These are phyloP conservation scores for Andrena haemorrhoa DNA, from an alignment of 2,888 invertebrate species.

Conservation along the genomic window DNA sequence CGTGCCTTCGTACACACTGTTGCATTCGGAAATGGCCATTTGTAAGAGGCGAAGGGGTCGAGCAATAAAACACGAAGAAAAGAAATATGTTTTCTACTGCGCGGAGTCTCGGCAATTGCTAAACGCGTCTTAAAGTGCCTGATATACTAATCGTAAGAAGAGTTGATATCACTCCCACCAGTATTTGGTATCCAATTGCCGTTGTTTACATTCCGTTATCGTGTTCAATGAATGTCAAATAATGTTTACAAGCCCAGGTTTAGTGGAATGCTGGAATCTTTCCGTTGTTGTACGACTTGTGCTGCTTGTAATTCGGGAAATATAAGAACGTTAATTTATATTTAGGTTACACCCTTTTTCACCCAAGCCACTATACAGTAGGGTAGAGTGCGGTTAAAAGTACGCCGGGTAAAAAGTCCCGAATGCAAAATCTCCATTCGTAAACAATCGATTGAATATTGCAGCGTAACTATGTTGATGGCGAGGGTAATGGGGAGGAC, in stretches of 20 bases:
- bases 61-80: background rate
- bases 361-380: no score
- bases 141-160: background rate
- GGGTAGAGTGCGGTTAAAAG: no score
- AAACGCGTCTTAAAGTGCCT: background rate
- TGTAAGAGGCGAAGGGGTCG: background rate
- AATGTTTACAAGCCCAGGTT: conserved; percentile 11
- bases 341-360: no score
- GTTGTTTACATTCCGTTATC: conserved; percentile 7
- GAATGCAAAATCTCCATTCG: no score
- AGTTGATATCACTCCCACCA: background rate
- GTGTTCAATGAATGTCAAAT: conserved; percentile 13
- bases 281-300: background rate
- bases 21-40: no score
- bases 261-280: background rate
- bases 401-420: no score
- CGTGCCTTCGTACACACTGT: no score
- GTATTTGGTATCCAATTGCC: background rate
- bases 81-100: background rate
- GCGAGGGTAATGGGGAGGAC: no score
- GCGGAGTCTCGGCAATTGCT: background rate
- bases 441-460: no score
- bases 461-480: no score
- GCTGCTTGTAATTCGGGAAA: background rate
- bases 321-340: background rate